Conservation (phyloP, 2,797 vertebrate species). For the Pteropus rufus region DNA sequence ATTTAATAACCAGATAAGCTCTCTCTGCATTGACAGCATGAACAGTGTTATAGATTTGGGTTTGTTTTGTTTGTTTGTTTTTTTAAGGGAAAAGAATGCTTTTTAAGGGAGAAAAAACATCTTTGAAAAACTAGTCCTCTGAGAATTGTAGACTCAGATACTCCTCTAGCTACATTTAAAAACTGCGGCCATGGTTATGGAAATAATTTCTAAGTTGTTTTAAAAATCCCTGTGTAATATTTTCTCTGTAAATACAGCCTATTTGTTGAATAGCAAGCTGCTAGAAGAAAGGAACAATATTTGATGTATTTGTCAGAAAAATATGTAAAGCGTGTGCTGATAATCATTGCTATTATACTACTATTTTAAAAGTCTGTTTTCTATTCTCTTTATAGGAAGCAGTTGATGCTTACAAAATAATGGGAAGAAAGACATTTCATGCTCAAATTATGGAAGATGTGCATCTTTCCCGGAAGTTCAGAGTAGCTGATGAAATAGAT, state of each 20-base stretch:
- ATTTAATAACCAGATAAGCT: constrained; percentile 18
- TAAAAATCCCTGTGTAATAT: neutral
- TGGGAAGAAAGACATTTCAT: constrained; percentile 75
- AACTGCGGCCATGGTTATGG: neutral
- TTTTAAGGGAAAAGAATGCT: constrained; percentile 10
- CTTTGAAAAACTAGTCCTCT: neutral
- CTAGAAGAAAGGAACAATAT: constrained; percentile 22
- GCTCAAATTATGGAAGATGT: constrained; percentile 75
- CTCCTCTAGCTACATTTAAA: neutral
- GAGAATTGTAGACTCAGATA: neutral
- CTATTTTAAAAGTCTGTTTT: constrained; percentile 41
- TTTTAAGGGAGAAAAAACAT: neutral
- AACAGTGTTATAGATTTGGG: neutral
- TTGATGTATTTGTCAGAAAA: constrained; percentile 46
- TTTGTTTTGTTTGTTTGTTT: neutral
- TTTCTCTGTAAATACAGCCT: constrained; percentile 9
- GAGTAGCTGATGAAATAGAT: constrained; percentile 75
- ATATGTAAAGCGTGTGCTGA: neutral
- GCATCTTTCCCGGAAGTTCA: constrained; percentile 60
- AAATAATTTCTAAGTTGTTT: constrained; percentile 40
- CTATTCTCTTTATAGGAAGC: constrained; percentile 76
- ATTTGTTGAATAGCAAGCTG: constrained; percentile 37
- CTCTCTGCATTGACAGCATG: constrained; percentile 8
- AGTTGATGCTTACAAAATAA: constrained; percentile 78
- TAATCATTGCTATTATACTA: constrained; percentile 35